Conservation (phyloP, 30 jellyfish, hydroid and myxozoan genomes). For the Haliclystus octoradiatus region DNA sequence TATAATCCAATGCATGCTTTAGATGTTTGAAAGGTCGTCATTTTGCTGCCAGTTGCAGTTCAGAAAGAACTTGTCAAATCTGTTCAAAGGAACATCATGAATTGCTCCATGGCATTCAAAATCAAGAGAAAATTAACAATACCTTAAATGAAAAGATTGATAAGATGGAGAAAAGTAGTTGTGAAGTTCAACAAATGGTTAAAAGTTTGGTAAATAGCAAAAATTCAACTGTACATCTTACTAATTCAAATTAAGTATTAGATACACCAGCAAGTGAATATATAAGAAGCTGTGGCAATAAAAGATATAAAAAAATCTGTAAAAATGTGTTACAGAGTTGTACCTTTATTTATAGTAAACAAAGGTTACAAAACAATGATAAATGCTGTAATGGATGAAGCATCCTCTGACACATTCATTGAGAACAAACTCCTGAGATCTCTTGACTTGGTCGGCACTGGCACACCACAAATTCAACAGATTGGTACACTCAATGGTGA, state of each 20-base stretch:
- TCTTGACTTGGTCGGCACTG: background rate
- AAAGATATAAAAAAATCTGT: background rate
- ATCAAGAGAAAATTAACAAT: background rate
- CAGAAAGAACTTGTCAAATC: background rate
- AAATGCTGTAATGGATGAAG: background rate
- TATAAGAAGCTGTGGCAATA: background rate
- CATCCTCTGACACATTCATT: background rate
- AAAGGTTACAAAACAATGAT: background rate
- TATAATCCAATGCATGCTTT: background rate
- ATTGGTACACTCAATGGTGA: constrained; percentile 34
- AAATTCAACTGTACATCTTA: background rate
- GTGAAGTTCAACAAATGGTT: background rate
- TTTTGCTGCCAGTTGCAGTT: background rate
- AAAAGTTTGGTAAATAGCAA: background rate
- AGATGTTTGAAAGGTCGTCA: background rate
- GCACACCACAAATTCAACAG: background rate
- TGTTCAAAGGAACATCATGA: background rate
- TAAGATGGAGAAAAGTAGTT: background rate
- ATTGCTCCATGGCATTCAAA: background rate
- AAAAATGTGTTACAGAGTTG: background rate
- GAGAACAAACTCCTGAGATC: too few species aligned
- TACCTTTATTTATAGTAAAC: background rate
- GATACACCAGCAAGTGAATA: background rate
- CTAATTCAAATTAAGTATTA: background rate
- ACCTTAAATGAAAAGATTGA: background rate